Base-by-base conservation (phyloP, 2,797 vertebrate genomes). In the Aplochiton taeniatus region DNA sequence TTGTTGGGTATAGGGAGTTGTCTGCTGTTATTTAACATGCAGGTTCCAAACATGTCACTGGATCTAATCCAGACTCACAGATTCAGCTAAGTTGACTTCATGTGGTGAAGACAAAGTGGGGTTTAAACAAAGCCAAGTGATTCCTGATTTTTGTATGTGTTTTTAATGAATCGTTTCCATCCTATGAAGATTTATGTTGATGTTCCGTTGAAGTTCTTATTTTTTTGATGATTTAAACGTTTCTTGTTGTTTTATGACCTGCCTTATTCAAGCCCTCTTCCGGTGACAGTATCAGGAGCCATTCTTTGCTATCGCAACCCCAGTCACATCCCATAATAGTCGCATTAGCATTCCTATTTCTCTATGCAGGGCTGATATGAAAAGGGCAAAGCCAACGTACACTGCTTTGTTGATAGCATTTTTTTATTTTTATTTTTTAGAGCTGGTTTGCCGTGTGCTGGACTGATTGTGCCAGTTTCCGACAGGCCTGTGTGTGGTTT, bases 211-310 rank as follows among this genome's bases (percentile, higher is more conserved):
- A 16, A 61, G 12, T 20, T 74, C 1, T 44, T 51, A 61, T 70
- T 77, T 61, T 71, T 77, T 69, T 60, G 63, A 70, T 66, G 49
- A 31, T 64, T 58, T 68, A 60, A 42, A 42, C 48, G 16, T 74
- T 70, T 74, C 70, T 75, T 63, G 80, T 84, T 67, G 65, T 74
- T 83, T 84, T 79, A 72, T 79, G 84, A 87, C 74, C 73, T 89
- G 89, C 89, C 90, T 91, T 92, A 90, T 84, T 84, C 78, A 72
- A 78, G 49, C 69, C 77, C 85, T 87, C 81, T 87, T 81, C 85
- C 83, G 88, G 80, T 67, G 84, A 81, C 79, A 77, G 81, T 81
- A 79, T 76, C 65, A 66, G 71, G 73, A 72, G 66, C 65, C 54
- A 79, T 78, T 74, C 3, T 19, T 67, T 74, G 66, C 48, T 68